phyloP scores from a whole-genome alignment of 2,888 invertebrate genomes.

The Druceiella hillmani region DNA sequence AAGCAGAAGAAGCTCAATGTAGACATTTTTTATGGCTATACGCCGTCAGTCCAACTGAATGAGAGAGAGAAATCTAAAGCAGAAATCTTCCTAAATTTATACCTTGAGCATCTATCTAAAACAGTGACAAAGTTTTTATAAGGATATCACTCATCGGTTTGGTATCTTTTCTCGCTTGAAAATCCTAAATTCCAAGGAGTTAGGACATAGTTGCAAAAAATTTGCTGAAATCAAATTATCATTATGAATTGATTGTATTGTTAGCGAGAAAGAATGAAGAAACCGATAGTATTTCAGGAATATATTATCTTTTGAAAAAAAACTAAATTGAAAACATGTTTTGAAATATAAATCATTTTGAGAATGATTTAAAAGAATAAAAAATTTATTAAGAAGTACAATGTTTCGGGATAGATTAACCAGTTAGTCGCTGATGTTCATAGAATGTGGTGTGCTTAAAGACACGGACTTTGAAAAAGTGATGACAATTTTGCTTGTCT shows the following conservation, averaged over 20 bases:
- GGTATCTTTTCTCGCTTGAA: conserved; percentile 22
- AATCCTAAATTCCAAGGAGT: conserved; percentile 24
- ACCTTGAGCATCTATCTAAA: conserved; percentile 24
- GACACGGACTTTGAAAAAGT: no score
- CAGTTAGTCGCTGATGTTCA: no score
- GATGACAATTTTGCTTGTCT: no score
- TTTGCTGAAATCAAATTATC: conserved; percentile 20
- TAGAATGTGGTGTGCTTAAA: no score
- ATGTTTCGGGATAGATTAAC: no score
- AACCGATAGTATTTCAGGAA: conserved; percentile 13
- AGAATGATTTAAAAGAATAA: conserved; percentile 25
- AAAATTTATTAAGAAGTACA: conserved; percentile 25
- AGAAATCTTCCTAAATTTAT: conserved; percentile 23
- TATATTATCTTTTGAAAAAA: conserved; percentile 17
- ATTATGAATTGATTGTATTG: conserved; percentile 20
- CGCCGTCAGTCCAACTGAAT: conserved; percentile 20
- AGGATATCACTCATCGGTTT: conserved; percentile 22
- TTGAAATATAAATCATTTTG: conserved; percentile 26
- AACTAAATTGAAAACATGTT: conserved; percentile 23
- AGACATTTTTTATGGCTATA: conserved; percentile 23
- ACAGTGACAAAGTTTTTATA: conserved; percentile 20
- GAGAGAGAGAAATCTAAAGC: conserved; percentile 23
- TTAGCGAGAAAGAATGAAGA: conserved; percentile 16
- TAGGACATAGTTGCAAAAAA: conserved; percentile 18
- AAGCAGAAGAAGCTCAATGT: conserved; percentile 24